Conservation (phyloP, 2,888 invertebrate species). For the Thymelicus sylvestris region DNA sequence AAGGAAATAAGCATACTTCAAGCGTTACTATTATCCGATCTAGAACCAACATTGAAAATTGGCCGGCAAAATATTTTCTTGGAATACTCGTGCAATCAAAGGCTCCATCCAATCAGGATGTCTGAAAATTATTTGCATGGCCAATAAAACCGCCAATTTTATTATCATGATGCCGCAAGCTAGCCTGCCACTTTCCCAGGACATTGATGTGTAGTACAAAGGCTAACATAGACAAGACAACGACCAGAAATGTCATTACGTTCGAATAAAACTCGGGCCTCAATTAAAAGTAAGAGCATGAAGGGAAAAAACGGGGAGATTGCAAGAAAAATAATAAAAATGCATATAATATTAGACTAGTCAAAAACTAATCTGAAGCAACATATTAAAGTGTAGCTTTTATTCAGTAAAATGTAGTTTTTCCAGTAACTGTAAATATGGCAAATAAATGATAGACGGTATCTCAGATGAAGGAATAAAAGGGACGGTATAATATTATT, state of each 20-base stretch:
- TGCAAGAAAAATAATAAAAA: no score
- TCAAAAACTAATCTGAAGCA: no score
- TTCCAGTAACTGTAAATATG: no score
- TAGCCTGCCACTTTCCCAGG: constrained; percentile 47
- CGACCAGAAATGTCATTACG: not conserved
- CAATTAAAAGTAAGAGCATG: no score
- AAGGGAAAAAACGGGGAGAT: no score
- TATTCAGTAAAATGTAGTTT: no score
- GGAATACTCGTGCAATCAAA: constrained; percentile 9
- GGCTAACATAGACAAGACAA: not conserved
- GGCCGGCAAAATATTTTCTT: constrained; percentile 2
- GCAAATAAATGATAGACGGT: no score
- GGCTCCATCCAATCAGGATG: constrained; percentile 16
- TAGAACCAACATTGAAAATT: not conserved
- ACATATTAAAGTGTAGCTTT: no score
- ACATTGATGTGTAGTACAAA: constrained; percentile 39
- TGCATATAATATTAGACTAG: not conserved
- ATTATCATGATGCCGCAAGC: constrained; percentile 18
- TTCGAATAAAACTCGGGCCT: not conserved
- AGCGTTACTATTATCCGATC: no score
- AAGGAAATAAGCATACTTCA: no score
- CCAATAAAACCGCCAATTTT: constrained; percentile 29
- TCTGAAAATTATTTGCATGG: constrained; percentile 29
- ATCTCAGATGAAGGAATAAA: no score
- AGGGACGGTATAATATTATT: no score